Conservation (phyloP, 2,888 invertebrate genomes). For the Stenodera caucasica region DNA sequence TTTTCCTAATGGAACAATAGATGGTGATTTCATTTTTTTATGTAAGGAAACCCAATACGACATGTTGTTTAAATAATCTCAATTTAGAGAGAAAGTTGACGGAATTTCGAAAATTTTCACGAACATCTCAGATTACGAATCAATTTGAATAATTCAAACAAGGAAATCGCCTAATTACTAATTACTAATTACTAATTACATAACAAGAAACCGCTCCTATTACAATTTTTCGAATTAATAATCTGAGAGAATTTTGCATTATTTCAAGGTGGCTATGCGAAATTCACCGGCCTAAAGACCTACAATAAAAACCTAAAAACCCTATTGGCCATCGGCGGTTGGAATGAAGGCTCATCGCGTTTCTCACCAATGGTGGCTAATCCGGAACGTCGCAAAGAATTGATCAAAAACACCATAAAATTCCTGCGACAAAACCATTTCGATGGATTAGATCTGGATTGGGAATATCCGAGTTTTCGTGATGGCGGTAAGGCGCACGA, state of each 20-base stretch:
- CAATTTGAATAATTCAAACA: not conserved
- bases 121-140: not conserved
- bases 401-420: constrained; percentile 81
- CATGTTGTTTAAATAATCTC: not conserved
- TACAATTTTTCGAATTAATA: no score
- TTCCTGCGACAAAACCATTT: constrained; percentile 90
- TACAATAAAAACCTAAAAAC: constrained; percentile 92
- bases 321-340: constrained; percentile 87
- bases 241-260: no score
- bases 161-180: not conserved
- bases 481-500: constrained; percentile 82
- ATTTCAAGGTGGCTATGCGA: constrained; percentile 82
- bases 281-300: constrained; percentile 89
- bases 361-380: constrained; percentile 90
- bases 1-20: not conserved
- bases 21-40: not conserved
- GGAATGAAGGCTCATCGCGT: constrained; percentile 88
- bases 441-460: constrained; percentile 90
- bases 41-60: not conserved
- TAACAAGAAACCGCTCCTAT: not conserved
- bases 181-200: not conserved
- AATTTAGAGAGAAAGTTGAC: constrained; percentile 1
- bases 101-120: not conserved
- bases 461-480: constrained; percentile 85
- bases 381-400: constrained; percentile 72